These are phyloP conservation scores for Serrognathus titanus DNA, from an alignment of 2,888 invertebrate genomes.

Conservation along the genomic window DNA sequence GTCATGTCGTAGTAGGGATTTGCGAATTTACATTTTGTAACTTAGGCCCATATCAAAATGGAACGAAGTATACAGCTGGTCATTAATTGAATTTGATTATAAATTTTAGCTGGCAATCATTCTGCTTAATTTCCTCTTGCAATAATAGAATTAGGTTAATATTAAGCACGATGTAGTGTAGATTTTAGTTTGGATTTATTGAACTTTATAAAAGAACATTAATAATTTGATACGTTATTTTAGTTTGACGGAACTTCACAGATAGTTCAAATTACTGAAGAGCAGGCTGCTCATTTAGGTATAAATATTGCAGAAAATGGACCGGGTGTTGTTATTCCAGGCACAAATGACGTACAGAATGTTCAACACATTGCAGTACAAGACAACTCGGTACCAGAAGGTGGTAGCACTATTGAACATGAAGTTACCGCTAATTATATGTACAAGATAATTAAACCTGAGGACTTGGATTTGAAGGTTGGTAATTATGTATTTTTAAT, in stretches of 20 bases:
- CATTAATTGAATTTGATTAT: background rate
- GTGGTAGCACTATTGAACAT: slow-evolving; percentile 11
- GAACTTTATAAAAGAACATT: no score
- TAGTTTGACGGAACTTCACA: slow-evolving; percentile 20
- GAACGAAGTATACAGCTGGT: background rate
- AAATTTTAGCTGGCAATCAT: background rate
- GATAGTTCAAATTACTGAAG: slow-evolving; percentile 19
- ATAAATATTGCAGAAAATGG: slow-evolving; percentile 12
- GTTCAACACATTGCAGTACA: background rate
- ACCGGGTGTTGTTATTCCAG: background rate
- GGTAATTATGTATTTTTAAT: slow-evolving; percentile 22
- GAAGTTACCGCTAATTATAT: slow-evolving; percentile 28
- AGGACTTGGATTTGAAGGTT: slow-evolving; percentile 37
- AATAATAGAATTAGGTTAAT: no score
- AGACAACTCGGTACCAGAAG: background rate
- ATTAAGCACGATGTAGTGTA: no score
- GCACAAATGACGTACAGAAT: background rate
- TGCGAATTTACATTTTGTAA: no score
- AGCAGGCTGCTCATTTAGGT: slow-evolving; percentile 20
- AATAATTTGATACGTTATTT: background rate
- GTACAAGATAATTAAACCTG: slow-evolving; percentile 41
- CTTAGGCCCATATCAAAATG: no score
- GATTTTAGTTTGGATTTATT: no score
- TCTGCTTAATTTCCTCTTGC: background rate
- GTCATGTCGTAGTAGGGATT: no score